Evolutionary conservation across 2,113 vertebrate species (phyloP), one percentile per base, ranked within the genome.

Genomic region (Elgaria multicarinata): DNA sequence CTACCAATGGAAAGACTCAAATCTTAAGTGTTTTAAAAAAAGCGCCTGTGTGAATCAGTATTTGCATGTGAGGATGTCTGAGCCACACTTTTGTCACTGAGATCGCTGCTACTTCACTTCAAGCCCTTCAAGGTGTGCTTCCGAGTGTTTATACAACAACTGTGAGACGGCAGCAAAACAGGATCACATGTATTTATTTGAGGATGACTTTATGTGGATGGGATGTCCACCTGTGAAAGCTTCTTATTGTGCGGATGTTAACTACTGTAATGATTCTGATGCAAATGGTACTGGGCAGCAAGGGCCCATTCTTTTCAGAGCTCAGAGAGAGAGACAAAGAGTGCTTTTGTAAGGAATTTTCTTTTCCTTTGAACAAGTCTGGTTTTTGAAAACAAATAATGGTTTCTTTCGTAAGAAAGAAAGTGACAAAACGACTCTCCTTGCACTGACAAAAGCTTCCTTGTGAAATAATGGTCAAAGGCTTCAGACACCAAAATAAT

Each of bases 301-400:
- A 91, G 89, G 36, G 53, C 3, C 69, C 86, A 74, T 87, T 94
- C 82, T 94, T 4, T 84, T 95, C 71, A 36, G 84, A 75, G 86
- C 6, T 75, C 62, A 69, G 18, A 80, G 78, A 92, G 2, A 91
- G 3, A 89, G 72, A 36, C 80, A 88, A 90, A 42, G 79, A 74
- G 44, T 82, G 71, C 80, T 91, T n/a, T 78, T 91, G 67, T 86
- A 62, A 72, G 92, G 91, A 91, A 77, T 0, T 64, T 91, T 85
- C 69, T 36, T 92, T 3, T 26, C 46, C 13, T 79, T 92, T 74
- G 87, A 78, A 24, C 79, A 89, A 90, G 36, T n/a, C 36, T 92
- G 67, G 4, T 86, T 89, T 93, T 85, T 1, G 44, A 83, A 92
- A 90, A 85, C 28, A 93, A 91, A 92, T 83, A 92, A 91, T 77